These are phyloP conservation scores for Corvus hawaiiensis DNA, from an alignment of 2,113 vertebrate genomes.

Conservation along the genomic window DNA sequence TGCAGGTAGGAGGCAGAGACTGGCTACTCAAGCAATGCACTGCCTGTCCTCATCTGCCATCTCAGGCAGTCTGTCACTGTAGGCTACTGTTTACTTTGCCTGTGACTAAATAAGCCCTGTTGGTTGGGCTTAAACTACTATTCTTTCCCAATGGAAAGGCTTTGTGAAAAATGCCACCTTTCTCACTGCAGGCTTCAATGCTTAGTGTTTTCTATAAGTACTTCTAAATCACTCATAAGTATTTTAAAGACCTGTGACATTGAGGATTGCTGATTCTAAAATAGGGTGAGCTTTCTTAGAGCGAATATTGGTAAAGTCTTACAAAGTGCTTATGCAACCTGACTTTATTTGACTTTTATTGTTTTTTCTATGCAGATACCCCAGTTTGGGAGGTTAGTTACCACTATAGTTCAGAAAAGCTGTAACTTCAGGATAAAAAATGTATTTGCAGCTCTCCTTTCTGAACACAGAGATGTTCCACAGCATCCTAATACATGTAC, in stretches of 20 bases:
- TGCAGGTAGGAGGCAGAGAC: slow-evolving; percentile 37
- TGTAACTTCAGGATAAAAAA: not conserved
- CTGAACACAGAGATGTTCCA: not conserved
- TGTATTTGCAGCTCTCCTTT: not conserved
- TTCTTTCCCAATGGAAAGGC: not conserved
- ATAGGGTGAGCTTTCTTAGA: not conserved
- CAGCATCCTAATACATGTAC: slow-evolving; percentile 20
- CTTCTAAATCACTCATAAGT: not conserved
- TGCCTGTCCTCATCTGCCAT: slow-evolving; percentile 37
- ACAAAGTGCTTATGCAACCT: not conserved
- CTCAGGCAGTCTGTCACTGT: not conserved
- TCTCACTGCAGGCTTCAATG: not conserved
- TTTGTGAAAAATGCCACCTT: not conserved
- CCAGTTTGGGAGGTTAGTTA: not conserved
- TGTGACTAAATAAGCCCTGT: not conserved
- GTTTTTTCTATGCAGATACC: not conserved
- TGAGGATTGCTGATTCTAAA: not conserved
- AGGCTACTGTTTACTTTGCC: not conserved
- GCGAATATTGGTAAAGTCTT: not conserved
- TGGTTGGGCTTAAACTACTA: not conserved
- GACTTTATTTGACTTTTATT: not conserved
- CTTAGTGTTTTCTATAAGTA: not conserved
- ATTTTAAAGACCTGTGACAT: not conserved
- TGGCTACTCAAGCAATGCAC: not conserved
- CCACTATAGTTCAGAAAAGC: not conserved